These are phyloP conservation scores for Sitta carolinensis DNA, from an alignment of 2,797 vertebrate species.

Conservation along the genomic window DNA sequence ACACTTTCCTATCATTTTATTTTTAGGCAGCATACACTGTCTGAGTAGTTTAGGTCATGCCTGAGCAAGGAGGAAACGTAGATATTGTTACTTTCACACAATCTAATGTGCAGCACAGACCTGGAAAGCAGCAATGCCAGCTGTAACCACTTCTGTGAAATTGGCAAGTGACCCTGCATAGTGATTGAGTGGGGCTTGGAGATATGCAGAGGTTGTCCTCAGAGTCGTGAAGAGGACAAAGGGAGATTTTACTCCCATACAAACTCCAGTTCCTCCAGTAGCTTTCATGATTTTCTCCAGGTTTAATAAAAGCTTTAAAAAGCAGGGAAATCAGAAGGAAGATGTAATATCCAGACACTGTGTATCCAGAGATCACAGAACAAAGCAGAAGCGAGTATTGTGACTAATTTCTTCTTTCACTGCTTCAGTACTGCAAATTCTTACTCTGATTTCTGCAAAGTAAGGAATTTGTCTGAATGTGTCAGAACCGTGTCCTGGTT, in stretches of 20 bases:
- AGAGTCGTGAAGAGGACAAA: neutral
- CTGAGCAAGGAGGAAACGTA: neutral
- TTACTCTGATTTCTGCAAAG: neutral
- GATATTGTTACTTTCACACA: neutral
- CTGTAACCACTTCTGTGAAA: neutral
- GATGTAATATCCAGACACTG: neutral
- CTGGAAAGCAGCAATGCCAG: neutral
- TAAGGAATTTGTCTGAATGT: neutral
- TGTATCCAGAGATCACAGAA: neutral
- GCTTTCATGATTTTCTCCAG: neutral
- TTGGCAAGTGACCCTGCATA: neutral
- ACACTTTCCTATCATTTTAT: neutral
- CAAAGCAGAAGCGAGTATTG: neutral
- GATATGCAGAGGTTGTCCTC: neutral
- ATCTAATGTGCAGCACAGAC: neutral
- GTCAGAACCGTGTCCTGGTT: neutral
- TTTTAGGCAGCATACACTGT: neutral
- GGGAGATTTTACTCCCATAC: neutral
- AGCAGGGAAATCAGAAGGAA: neutral
- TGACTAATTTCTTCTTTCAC: neutral
- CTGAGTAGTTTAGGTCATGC: neutral
- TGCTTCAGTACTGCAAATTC: neutral
- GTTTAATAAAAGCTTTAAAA: neutral
- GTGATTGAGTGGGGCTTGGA: neutral
- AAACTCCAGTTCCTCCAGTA: neutral